A percentile compares a stretch with the other conserved stretches of the same genome.
Conservation (phyloP, 2,888 invertebrate genomes). For the Dolomedes plantarius region DNA sequence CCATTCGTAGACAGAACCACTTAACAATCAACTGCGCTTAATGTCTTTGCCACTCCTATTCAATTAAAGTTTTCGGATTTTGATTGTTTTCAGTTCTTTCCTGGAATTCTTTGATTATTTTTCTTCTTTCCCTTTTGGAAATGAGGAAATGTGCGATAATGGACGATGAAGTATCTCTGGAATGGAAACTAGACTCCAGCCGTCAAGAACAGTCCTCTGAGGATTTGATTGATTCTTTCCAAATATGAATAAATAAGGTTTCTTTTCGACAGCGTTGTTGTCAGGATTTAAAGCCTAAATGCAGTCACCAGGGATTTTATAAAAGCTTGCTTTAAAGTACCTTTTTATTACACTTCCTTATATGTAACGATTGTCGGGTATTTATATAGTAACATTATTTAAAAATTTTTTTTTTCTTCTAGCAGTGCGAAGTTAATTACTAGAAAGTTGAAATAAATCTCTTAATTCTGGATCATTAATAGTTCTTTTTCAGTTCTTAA, state of each 20-base stretch:
- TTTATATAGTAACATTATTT: too few species aligned
- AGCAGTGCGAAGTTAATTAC: too few species aligned
- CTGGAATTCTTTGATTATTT: constrained; percentile 23
- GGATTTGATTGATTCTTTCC: constrained; percentile 26
- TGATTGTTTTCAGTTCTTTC: constrained; percentile 29
- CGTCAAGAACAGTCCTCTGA: constrained; percentile 23
- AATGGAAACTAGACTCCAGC: background rate
- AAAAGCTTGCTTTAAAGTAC: too few species aligned
- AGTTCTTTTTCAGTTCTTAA: too few species aligned
- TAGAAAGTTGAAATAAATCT: too few species aligned
- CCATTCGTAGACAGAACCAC: constrained; percentile 12
- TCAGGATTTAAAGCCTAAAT: too few species aligned
- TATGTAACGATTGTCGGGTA: too few species aligned
- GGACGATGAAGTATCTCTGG: background rate
- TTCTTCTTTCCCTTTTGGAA: background rate
- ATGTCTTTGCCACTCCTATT: constrained; percentile 18
- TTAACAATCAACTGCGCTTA: constrained; percentile 20
- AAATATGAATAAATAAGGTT: background rate
- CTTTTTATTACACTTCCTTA: too few species aligned
- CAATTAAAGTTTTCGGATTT: constrained; percentile 28
- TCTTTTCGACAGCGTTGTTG: too few species aligned
- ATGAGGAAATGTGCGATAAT: constrained; percentile 19
- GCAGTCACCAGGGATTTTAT: too few species aligned
- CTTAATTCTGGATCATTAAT: too few species aligned
- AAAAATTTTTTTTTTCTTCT: too few species aligned